These are phyloP conservation scores for Leucopsar rothschildi DNA, from an alignment of 2,113 vertebrate species.

Conservation along the genomic window DNA sequence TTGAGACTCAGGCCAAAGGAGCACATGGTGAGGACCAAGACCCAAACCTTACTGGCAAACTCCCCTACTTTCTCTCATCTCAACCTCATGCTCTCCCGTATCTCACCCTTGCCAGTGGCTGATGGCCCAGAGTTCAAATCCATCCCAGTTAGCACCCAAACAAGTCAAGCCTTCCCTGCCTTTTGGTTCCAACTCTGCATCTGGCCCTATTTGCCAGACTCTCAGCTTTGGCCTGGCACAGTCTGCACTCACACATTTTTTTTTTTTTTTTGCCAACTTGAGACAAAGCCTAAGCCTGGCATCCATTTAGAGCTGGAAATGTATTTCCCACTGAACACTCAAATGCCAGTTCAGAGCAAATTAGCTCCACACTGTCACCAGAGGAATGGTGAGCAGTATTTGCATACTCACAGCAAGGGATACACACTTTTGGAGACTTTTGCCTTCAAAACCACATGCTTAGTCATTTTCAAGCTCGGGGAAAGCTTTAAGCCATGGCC, in stretches of 20 bases:
- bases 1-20: neutral
- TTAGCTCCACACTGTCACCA: neutral
- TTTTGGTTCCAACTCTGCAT: rapidly evolving
- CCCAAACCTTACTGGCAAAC: neutral
- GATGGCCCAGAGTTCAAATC: neutral
- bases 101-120: neutral
- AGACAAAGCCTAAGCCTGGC: neutral
- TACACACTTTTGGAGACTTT: neutral
- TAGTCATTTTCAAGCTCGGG: neutral
- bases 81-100: neutral
- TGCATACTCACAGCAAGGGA: neutral
- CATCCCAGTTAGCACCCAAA: neutral
- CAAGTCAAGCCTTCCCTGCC: neutral
- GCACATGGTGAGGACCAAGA: neutral
- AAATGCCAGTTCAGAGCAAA: neutral
- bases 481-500: neutral
- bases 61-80: neutral
- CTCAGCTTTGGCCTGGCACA: neutral
- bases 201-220: neutral
- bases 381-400: neutral
- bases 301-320: neutral
- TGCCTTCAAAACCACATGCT: neutral
- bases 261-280: neutral
- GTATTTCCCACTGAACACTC: neutral
- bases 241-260: neutral